Percentiles rank a stretch among this genome's conserved stretches.
phyloP scores from a whole-genome alignment of 1,140 invertebrate species.

The Papilio dardanus region DNA sequence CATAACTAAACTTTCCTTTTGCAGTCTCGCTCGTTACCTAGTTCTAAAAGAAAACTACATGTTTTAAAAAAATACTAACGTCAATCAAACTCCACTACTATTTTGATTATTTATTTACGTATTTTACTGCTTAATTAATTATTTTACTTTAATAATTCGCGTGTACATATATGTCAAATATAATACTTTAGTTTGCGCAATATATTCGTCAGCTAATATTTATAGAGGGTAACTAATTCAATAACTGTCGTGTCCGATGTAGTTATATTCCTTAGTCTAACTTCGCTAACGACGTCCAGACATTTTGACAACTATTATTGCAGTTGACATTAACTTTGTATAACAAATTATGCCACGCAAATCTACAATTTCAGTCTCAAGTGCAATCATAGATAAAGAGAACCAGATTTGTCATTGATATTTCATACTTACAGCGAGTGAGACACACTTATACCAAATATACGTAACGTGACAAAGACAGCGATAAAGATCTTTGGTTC shows the following conservation, averaged over 20 bases:
- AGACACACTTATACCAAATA: too few relatives aligned
- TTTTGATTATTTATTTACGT: not conserved
- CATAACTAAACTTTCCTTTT: conserved; percentile 9
- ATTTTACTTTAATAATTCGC: too few relatives aligned
- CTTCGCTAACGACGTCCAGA: not conserved
- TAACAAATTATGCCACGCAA: too few relatives aligned
- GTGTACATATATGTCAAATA: not conserved
- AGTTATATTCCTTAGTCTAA: conserved; percentile 10
- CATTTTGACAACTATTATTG: not conserved
- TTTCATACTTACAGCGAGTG: too few relatives aligned
- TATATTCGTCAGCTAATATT: not conserved
- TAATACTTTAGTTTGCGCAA: not conserved
- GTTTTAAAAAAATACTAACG: not conserved
- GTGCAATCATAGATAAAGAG: too few relatives aligned
- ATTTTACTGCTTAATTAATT: not conserved
- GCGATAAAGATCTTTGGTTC: too few relatives aligned
- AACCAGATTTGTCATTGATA: too few relatives aligned
- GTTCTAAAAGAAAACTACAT: not conserved
- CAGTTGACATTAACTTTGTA: not conserved
- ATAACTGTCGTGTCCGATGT: not conserved
- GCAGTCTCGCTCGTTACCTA: not conserved
- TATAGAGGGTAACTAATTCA: not conserved
- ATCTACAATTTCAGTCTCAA: too few relatives aligned
- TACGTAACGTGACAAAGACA: too few relatives aligned
- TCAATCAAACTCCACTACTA: not conserved